These are phyloP conservation scores for Brachyhypopomus occidentalis DNA, from an alignment of 2,113 vertebrate genomes.

Conservation along the genomic window DNA sequence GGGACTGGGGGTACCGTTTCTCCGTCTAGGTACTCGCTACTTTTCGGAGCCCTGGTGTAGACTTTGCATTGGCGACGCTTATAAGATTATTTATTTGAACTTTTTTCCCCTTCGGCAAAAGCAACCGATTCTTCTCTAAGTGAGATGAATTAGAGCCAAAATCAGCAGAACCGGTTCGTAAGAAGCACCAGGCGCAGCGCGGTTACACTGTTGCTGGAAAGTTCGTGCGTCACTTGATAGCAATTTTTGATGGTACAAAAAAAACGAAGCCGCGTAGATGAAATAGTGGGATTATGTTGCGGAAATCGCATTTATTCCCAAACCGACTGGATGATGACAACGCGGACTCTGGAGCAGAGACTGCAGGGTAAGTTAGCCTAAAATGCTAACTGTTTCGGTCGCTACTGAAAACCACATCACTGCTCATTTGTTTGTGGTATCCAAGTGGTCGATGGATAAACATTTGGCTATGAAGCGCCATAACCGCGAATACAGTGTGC, in stretches of 20 bases:
- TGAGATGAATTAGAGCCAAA: not conserved
- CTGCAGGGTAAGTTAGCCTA: conserved; percentile 68
- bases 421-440: conserved; percentile 42
- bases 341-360: conserved; percentile 71
- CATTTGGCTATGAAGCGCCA: not conserved
- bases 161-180: not conserved
- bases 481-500: not conserved
- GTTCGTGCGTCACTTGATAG: conserved; percentile 11
- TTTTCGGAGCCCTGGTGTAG: not conserved
- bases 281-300: conserved; percentile 56
- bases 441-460: conserved; percentile 47
- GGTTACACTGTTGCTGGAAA: conserved; percentile 4
- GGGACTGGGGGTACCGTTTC: conserved; percentile 19
- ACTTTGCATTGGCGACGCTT: not conserved
- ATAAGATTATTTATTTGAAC: not conserved
- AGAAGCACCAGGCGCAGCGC: not conserved
- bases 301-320: conserved; percentile 35
- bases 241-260: not conserved
- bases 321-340: conserved; percentile 59
- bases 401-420: not conserved
- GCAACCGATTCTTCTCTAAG: too few relatives aligned
- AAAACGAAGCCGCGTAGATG: too few relatives aligned
- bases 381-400: conserved; percentile 15
- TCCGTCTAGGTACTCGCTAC: not conserved
- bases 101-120: not conserved